Percentiles rank a stretch among this genome's conserved stretches.
phyloP scores from a whole-genome alignment of 2,888 invertebrate genomes.

The Acronicta alni region DNA sequence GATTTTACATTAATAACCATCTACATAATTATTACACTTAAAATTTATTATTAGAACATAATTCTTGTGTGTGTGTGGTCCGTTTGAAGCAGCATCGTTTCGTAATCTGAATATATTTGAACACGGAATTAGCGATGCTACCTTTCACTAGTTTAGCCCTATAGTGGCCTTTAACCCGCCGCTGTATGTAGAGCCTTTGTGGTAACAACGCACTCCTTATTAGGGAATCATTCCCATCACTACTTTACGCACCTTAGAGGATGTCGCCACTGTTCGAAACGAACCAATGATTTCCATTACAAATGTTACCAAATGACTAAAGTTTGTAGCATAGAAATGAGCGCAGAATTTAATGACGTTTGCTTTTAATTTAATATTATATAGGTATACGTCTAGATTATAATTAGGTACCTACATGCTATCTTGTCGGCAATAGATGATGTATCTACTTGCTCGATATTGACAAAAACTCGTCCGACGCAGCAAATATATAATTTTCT shows the following conservation, averaged over 20 bases:
- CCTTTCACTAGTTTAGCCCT: conserved; percentile 55
- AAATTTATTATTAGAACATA: background rate
- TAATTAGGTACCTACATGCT: too few relatives aligned
- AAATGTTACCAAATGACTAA: too few relatives aligned
- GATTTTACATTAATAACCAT: background rate
- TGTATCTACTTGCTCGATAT: too few relatives aligned
- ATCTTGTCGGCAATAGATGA: too few relatives aligned
- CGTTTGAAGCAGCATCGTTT: conserved; percentile 21
- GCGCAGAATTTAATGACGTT: too few relatives aligned
- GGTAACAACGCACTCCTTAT: conserved; percentile 28
- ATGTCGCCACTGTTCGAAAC: conserved; percentile 18
- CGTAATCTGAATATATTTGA: conserved; percentile 48
- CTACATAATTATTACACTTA: conserved; percentile 3
- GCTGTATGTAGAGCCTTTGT: conserved; percentile 18
- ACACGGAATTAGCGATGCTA: conserved; percentile 47
- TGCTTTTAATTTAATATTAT: too few relatives aligned
- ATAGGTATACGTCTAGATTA: too few relatives aligned
- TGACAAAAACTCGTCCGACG: too few relatives aligned
- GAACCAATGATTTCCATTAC: background rate
- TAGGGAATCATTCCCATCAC: conserved; percentile 10
- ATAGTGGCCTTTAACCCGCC: conserved; percentile 38
- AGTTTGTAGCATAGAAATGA: too few relatives aligned
- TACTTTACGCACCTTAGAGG: conserved; percentile 20
- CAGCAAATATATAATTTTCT: too few relatives aligned
- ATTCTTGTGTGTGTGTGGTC: conserved; percentile 16